Evolutionary conservation across 2,113 vertebrate genomes (phyloP), one percentile per base, ranked within the genome.

Genomic region (Megaceryle torquata): DNA sequence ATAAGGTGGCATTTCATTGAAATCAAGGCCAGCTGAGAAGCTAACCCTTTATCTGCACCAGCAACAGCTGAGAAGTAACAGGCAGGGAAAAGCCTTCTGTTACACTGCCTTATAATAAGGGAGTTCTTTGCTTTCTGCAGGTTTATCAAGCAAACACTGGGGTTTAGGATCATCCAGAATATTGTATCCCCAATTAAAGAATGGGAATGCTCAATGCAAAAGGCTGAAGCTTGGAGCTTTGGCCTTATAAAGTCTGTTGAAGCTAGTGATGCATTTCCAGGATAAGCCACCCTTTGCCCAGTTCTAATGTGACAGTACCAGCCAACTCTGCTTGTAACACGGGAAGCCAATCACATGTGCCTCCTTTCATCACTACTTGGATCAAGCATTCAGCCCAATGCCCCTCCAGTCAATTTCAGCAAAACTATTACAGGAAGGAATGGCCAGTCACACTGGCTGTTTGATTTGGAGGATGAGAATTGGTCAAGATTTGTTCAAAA

Each of bases 1-100:
- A 84, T 93, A 29, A 94, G 83, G 93, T 57, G 44, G 81, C 54
- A 91, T 94, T 91, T 92, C 74, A 95, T 9, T 92, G 83, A 85
- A 85, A 57, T 6, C 33, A 29, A 41, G 81, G 69, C 82, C 85
- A 86, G 93, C 80, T 60, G 79, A 94, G 86, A 61, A 90, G 69
- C 76, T 87, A 78, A n/a, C 65, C 65, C 72, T 78, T 64, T 51
- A 68, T 91, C 86, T 68, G 37, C 85, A 74, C 64, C 79, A 87
- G 53, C 65, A 88, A 48, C 77, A 86, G 83, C 83, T 92, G 86
- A 94, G 60, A 19, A 50, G n/a, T 2, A 25, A 65, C 20, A 89
- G 61, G 15, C 83, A 89, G 41, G 46, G 14, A 50, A 78, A 60
- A 85, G 31, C n/a, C 67, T 75, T 35, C 48, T 65, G 22, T 72